phyloP scores from a whole-genome alignment of 2,797 vertebrate genomes.

The Vespertilio murinus region DNA sequence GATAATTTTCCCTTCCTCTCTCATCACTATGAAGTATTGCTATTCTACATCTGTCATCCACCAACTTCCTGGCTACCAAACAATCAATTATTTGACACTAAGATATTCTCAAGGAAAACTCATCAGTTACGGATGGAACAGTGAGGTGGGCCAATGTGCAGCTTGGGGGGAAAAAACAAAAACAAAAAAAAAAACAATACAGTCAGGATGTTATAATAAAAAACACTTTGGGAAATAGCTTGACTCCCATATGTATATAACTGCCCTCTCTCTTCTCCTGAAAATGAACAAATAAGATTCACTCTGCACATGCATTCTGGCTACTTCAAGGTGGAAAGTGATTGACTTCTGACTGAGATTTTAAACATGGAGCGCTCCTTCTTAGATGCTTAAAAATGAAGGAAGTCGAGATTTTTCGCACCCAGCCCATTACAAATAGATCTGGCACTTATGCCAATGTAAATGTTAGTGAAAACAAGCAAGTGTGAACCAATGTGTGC shows the following conservation, averaged over 20 bases:
- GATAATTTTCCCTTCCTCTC: constrained; percentile 89
- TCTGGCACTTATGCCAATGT: constrained; percentile 67
- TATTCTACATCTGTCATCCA: constrained; percentile 88
- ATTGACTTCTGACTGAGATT: constrained; percentile 62
- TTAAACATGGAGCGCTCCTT: constrained; percentile 47
- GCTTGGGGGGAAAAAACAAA: constrained; percentile 42
- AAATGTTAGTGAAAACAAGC: constrained; percentile 81
- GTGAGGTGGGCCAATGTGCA: constrained; percentile 79
- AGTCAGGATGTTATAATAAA: constrained; percentile 80
- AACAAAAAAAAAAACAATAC: constrained; percentile 62
- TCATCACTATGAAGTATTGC: constrained; percentile 89
- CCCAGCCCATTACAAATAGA: constrained; percentile 70
- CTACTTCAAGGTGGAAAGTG: constrained; percentile 67
- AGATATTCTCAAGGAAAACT: constrained; percentile 89
- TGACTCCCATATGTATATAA: constrained; percentile 74
- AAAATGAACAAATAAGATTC: constrained; percentile 76
- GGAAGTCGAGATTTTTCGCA: constrained; percentile 75
- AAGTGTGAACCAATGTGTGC: constrained; percentile 65
- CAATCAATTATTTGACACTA: constrained; percentile 90
- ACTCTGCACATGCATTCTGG: constrained; percentile 72
- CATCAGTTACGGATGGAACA: constrained; percentile 86
- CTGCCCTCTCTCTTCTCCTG: constrained; percentile 76
- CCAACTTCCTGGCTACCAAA: constrained; percentile 90
- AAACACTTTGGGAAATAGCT: constrained; percentile 83
- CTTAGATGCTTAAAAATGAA: constrained; percentile 68